Base-by-base conservation (phyloP, 2,888 invertebrate genomes). In the Elgonia sp. region DNA sequence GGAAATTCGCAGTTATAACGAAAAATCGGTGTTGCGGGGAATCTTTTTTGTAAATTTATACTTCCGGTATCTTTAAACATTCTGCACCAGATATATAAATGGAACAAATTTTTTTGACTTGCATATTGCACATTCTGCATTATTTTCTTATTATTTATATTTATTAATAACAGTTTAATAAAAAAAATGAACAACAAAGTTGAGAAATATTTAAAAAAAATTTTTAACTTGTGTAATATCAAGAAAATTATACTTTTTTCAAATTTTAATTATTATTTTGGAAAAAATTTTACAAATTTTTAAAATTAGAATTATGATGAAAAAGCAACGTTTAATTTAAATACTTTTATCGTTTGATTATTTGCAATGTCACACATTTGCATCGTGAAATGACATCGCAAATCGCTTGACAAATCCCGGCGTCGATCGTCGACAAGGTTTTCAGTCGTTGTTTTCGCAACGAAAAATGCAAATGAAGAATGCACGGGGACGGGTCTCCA, bases 1-100 rank as follows among this genome's bases (percentile, higher is more conserved):
- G 83, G 83, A 83, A 87, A 87, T 79, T 83, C 80, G 69, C 20
- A 69, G 82, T 87, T 87, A 65, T 65, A 75, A 75, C 67, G 80
- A 80, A 83, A 76, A 86, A 73, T 82, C 76, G 67, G 65, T 14
- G 80, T 55, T 63, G 81, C 70, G 65, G 39, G 39, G 20, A 53
- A 60, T 67, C 20, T 82, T 70, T 82, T 84, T 83, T 20, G 42
- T 40, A 9, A 62, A 75, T 70, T 72, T 77, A 63, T 76, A 76
- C 8, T 18, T 75, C 75, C 60, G 57, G 57, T 57, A 42, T 73
- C 65, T 39, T 69, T 39, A 53, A 72, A 12, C 39, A n/a, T n/a
- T n/a, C 62, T 46, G 29, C 62, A 16, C n/a, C 12, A 14, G 20
- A 46, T 46, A 21, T 39, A 65, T 40, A 65, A 40, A 65, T 2